These are phyloP conservation scores for Dicyrtomina minuta DNA, from an alignment of 2,888 invertebrate genomes.

Conservation along the genomic window DNA sequence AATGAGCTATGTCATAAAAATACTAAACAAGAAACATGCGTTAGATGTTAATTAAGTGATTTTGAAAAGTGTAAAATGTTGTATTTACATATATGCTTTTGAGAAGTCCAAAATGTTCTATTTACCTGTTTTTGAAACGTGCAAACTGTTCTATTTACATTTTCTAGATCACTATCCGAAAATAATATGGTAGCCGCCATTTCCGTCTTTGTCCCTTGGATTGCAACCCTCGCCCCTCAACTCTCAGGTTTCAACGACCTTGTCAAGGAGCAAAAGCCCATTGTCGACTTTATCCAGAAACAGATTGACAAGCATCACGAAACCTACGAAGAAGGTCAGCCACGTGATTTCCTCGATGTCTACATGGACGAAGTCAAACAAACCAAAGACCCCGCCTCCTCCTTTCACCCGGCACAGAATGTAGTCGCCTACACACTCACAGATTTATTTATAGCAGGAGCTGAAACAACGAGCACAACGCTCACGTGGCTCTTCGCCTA, in stretches of 20 bases:
- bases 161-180: constrained; percentile 21
- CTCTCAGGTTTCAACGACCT: constrained; percentile 9
- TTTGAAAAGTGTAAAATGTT: too few species aligned
- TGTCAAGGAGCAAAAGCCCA: neutral
- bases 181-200: neutral
- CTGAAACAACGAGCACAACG: constrained; percentile 24
- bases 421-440: too few species aligned
- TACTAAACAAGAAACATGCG: too few species aligned
- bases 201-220: constrained; percentile 22
- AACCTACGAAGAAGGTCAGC: constrained; percentile 10
- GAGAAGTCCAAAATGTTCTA: too few species aligned
- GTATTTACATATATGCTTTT: too few species aligned
- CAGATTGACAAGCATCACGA: constrained; percentile 13
- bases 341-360: constrained; percentile 33
- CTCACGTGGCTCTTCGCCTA: neutral
- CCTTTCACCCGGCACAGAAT: constrained; percentile 1
- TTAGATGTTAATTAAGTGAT: too few species aligned
- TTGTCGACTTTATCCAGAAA: constrained; percentile 4
- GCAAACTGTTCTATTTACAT: too few species aligned
- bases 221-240: constrained; percentile 3
- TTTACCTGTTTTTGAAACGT: too few species aligned
- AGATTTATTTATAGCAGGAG: constrained; percentile 12
- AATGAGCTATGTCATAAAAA: too few species aligned
- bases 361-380: constrained; percentile 33
- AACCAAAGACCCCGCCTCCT: constrained; percentile 28